Conservation (phyloP, 2,888 invertebrate species). For the Trichogramma evanescens region DNA sequence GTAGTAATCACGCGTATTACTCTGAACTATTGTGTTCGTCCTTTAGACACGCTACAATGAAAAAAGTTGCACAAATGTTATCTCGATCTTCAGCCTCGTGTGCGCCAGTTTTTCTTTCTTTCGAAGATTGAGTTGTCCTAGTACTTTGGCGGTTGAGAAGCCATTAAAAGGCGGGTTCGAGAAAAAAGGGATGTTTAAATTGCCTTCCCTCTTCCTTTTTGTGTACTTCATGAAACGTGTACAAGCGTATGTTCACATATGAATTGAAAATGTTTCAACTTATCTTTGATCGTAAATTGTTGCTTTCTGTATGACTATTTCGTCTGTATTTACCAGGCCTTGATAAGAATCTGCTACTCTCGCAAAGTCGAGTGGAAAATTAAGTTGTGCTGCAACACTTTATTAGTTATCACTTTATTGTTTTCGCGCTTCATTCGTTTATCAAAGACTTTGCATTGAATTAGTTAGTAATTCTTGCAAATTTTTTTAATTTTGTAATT, state of each 20-base stretch:
- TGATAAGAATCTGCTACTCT: conserved; percentile 5
- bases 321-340: background rate
- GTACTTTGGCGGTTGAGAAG: conserved; percentile 15
- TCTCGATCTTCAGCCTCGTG: conserved; percentile 31
- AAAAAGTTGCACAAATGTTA: conserved; percentile 29
- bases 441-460: too few relatives aligned
- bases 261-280: background rate
- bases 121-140: conserved; percentile 29
- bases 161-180: conserved; percentile 3
- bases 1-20: too few relatives aligned
- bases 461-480: too few relatives aligned
- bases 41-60: too few relatives aligned
- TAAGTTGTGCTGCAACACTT: background rate
- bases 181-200: background rate
- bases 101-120: conserved; percentile 7
- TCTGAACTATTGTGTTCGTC: too few relatives aligned
- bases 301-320: conserved; percentile 6
- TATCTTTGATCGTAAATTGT: conserved; percentile 11
- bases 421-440: too few relatives aligned
- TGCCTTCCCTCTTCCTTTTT: too few relatives aligned
- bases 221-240: background rate
- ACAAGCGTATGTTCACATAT: background rate
- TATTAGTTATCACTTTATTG: too few relatives aligned
- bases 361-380: conserved; percentile 18
- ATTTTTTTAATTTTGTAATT: too few relatives aligned